Percentiles rank a stretch among this genome's conserved stretches.
Conservation (phyloP, 2,797 vertebrate species). For the Mus spretus region DNA sequence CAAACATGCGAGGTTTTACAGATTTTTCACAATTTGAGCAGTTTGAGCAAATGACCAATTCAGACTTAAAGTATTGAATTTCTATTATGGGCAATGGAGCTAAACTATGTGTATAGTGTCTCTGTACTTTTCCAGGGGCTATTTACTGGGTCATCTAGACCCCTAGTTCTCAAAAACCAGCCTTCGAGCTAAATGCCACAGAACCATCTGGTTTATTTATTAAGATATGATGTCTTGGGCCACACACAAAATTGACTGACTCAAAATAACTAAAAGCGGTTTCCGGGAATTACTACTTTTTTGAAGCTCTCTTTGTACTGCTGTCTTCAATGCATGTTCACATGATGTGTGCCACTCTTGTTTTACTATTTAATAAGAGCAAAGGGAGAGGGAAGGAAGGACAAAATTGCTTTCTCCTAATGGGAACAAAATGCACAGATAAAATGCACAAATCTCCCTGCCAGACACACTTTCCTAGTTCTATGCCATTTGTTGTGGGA, state of each 20-base stretch:
- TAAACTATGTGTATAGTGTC: background rate
- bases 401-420: slow-evolving; percentile 48
- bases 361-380: slow-evolving; percentile 45
- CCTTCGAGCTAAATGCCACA: slow-evolving; percentile 1
- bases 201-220: slow-evolving; percentile 51
- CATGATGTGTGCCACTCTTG: background rate
- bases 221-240: slow-evolving; percentile 1
- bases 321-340: background rate
- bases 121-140: slow-evolving; percentile 56
- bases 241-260: slow-evolving; percentile 10
- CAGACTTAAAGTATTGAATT: slow-evolving; percentile 69
- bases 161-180: slow-evolving; percentile 60
- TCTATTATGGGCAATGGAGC: slow-evolving; percentile 70
- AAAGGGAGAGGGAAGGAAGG: background rate
- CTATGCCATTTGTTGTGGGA: slow-evolving; percentile 53
- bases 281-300: slow-evolving; percentile 53
- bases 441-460: slow-evolving; percentile 69
- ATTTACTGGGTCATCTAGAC: slow-evolving; percentile 71
- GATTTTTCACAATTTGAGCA: slow-evolving; percentile 73
- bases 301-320: slow-evolving; percentile 16
- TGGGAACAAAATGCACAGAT: background rate
- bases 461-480: slow-evolving; percentile 49
- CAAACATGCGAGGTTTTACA: slow-evolving; percentile 61
- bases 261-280: background rate
- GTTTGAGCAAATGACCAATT: slow-evolving; percentile 80